Conservation (phyloP, 2,113 vertebrate species). For the Actenoides hombroni region DNA sequence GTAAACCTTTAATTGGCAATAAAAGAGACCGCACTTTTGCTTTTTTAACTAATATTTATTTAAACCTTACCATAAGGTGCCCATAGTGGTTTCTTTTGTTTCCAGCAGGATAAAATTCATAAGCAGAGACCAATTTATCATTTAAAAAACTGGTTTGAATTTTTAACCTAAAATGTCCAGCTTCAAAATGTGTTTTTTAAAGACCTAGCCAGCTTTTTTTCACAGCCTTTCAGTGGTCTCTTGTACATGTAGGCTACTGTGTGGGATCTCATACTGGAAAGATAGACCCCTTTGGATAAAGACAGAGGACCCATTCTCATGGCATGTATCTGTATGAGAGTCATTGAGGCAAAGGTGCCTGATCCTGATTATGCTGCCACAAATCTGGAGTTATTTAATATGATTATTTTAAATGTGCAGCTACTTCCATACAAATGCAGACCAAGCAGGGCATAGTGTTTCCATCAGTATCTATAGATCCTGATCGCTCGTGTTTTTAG, state of each 20-base stretch:
- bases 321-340: accelerated
- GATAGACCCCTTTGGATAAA: not conserved
- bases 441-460: not conserved
- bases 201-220: not conserved
- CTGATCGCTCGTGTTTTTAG: not conserved
- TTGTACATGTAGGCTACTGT: not conserved
- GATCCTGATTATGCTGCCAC: not conserved
- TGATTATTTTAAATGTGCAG: not conserved
- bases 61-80: conserved; percentile 68
- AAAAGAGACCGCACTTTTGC: conserved; percentile 65
- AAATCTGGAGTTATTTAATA: not conserved
- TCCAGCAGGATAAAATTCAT: conserved; percentile 57
- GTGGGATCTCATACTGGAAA: not conserved
- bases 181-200: conserved; percentile 20
- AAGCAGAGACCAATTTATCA: conserved; percentile 43
- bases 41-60: conserved; percentile 70
- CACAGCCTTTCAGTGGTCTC: not conserved
- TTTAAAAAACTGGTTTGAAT: conserved; percentile 50
- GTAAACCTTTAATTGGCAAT: conserved; percentile 71
- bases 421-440: not conserved
- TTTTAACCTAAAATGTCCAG: conserved; percentile 39
- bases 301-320: not conserved
- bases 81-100: conserved; percentile 63
- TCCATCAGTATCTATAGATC: not conserved
- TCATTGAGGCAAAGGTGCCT: not conserved